Percentiles rank a stretch among this genome's conserved stretches.
Evolutionary conservation across 2,888 invertebrate species (phyloP).

Genomic region (Acronicta psi): DNA sequence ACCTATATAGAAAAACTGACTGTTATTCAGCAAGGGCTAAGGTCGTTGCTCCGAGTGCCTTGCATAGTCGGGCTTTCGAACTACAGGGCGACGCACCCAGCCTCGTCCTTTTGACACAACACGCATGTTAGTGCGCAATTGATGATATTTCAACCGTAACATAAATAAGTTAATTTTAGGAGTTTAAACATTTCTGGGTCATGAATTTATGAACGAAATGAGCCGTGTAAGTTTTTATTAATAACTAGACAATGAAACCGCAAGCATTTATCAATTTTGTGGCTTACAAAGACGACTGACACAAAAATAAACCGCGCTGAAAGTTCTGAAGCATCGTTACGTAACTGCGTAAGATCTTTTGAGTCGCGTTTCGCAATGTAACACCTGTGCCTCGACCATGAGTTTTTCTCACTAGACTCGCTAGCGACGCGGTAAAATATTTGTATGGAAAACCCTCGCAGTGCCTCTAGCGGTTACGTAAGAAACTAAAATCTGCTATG

Average conservation of each 20-base stretch:
- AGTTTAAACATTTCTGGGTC: constrained; percentile 22
- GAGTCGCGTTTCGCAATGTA: constrained; percentile 17
- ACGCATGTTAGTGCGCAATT: constrained; percentile 62
- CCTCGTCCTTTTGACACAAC: constrained; percentile 62
- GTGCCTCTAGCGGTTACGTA: too few species aligned
- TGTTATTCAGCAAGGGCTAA: constrained; percentile 79
- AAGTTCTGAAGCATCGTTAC: constrained; percentile 22
- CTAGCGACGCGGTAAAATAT: too few species aligned
- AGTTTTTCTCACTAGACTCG: too few species aligned
- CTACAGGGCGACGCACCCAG: constrained; percentile 78
- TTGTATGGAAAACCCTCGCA: too few species aligned
- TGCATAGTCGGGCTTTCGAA: constrained; percentile 71
- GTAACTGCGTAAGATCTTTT: constrained; percentile 20
- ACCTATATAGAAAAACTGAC: constrained; percentile 64
- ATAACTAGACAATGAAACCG: constrained; percentile 11
- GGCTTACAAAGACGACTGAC: constrained; percentile 6
- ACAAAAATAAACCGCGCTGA: constrained; percentile 25
- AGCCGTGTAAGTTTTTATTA: background rate
- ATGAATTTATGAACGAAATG: constrained; percentile 9
- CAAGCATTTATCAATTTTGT: constrained; percentile 11
- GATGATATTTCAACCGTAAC: constrained; percentile 50
- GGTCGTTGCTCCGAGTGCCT: constrained; percentile 82
- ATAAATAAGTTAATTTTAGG: constrained; percentile 22
- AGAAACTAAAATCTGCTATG: too few species aligned
- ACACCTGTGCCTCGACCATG: too few species aligned